phyloP scores from a whole-genome alignment of 53 echinoderm and acorn worm genomes.

The Echinometra lucunter region DNA sequence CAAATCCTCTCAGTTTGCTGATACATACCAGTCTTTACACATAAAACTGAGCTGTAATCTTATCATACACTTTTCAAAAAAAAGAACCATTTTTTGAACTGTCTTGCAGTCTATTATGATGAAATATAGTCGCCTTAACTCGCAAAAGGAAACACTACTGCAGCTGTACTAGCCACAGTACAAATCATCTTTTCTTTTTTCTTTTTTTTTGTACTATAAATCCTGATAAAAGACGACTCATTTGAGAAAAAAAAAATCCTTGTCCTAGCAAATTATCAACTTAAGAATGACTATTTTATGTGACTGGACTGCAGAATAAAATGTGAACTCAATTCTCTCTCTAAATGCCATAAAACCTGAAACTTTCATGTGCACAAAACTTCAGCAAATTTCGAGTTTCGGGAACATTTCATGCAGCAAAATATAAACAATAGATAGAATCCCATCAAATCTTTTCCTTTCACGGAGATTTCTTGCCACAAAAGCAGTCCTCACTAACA shows the following conservation, averaged over 20 bases:
- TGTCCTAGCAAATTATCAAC: too few relatives aligned
- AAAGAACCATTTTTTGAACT: background rate
- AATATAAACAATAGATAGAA: too few relatives aligned
- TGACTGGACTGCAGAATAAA: too few relatives aligned
- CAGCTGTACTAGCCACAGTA: background rate
- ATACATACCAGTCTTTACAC: conserved; percentile 48
- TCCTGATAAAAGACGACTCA: background rate
- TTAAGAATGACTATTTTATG: too few relatives aligned
- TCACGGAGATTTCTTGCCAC: too few relatives aligned
- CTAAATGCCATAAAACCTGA: too few relatives aligned
- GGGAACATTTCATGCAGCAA: too few relatives aligned
- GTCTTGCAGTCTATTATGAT: background rate
- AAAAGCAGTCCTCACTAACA: too few relatives aligned
- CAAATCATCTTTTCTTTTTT: background rate
- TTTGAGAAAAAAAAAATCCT: background rate
- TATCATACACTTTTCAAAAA: background rate
- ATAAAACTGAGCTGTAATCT: background rate
- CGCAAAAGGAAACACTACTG: background rate
- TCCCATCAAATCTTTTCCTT: too few relatives aligned
- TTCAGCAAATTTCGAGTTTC: too few relatives aligned
- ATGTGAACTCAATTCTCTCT: too few relatives aligned
- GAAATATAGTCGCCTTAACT: background rate
- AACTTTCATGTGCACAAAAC: too few relatives aligned
- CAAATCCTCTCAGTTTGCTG: background rate
- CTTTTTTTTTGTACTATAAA: background rate